Conservation (phyloP, 2,797 vertebrate species). For the Cossypha caffra region DNA sequence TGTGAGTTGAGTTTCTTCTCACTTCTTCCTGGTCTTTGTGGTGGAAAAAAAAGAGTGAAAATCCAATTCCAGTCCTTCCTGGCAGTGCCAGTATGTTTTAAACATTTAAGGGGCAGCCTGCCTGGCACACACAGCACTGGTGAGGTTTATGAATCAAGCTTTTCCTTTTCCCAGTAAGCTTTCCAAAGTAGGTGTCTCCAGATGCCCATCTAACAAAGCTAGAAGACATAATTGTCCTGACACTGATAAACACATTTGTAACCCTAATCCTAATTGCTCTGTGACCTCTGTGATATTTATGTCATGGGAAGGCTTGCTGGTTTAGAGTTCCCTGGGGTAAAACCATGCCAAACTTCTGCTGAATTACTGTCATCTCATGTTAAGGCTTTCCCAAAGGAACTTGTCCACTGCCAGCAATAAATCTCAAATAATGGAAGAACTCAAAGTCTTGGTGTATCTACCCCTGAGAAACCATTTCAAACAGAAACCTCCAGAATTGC, state of each 20-base stretch:
- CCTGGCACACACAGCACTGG: not conserved
- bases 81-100: not conserved
- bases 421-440: constrained; percentile 7
- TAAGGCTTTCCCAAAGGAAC: constrained; percentile 3
- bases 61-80: not conserved
- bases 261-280: constrained; percentile 35
- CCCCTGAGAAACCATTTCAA: not conserved
- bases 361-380: constrained; percentile 29
- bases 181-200: not conserved
- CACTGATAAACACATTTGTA: constrained; percentile 25
- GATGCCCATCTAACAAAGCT: not conserved
- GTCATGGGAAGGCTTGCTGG: not conserved
- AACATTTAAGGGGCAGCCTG: not conserved
- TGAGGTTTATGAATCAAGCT: not conserved
- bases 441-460: not conserved
- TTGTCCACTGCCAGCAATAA: not conserved
- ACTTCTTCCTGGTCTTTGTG: not conserved
- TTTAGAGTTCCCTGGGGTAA: constrained; percentile 21
- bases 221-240: constrained; percentile 17
- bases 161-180: not conserved
- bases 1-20: not conserved
- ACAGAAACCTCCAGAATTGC: not conserved
- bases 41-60: not conserved
- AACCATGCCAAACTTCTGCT: not conserved
- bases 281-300: constrained; percentile 26